Conservation (phyloP, 2,888 invertebrate genomes). For the Salpingus planirostris region DNA sequence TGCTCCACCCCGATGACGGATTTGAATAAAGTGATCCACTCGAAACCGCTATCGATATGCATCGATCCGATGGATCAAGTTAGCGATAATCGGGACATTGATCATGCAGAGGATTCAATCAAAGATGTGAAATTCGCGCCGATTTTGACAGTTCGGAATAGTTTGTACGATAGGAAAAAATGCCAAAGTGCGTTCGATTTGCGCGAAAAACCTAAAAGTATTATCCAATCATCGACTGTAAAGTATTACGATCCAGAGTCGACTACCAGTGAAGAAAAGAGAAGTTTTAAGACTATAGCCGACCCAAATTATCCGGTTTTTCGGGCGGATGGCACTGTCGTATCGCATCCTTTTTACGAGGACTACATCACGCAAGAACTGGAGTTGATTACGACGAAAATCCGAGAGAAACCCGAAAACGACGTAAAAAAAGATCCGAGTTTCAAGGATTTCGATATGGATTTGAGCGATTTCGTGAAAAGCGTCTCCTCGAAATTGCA, state of each 20-base stretch:
- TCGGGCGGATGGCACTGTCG: constrained; percentile 62
- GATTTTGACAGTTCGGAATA: constrained; percentile 17
- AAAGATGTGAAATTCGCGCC: constrained; percentile 4
- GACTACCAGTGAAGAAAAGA: constrained; percentile 30
- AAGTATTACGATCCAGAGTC: constrained; percentile 46
- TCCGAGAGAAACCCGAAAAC: constrained; percentile 1
- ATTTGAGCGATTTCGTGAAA: constrained; percentile 26
- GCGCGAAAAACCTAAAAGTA: constrained; percentile 51
- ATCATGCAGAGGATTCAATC: neutral
- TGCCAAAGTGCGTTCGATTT: constrained; percentile 55
- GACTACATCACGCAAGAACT: constrained; percentile 8
- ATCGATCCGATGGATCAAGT: constrained; percentile 44
- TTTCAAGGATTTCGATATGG: constrained; percentile 8
- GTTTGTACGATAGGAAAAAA: constrained; percentile 27
- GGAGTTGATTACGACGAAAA: constrained; percentile 6
- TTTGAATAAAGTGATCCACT: constrained; percentile 56
- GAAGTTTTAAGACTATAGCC: constrained; percentile 53
- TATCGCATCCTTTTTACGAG: constrained; percentile 63
- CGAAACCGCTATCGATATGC: constrained; percentile 65
- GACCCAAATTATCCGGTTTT: constrained; percentile 74
- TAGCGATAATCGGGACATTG: neutral
- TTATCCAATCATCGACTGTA: constrained; percentile 48
- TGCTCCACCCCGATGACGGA: constrained; percentile 74
- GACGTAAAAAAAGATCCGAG: constrained; percentile 44
- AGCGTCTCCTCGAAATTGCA: constrained; percentile 32